These are phyloP conservation scores for Strigamia crassipes DNA, from an alignment of 2,888 invertebrate genomes.

Conservation along the genomic window DNA sequence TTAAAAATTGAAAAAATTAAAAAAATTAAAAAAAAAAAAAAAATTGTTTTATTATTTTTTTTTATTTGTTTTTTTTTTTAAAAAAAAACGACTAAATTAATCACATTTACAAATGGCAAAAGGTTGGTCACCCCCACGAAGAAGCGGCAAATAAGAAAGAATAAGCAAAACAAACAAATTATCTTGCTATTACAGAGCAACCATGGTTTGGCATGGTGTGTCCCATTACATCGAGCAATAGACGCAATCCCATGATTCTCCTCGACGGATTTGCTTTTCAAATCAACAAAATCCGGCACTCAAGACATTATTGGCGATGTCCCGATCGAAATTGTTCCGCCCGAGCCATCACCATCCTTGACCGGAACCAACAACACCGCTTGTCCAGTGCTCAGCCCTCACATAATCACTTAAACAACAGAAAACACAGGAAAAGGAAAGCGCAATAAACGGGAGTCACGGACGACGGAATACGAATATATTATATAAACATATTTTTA, in stretches of 20 bases:
- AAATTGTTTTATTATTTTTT: too few relatives aligned
- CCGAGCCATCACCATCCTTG: background rate
- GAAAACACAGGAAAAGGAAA: background rate
- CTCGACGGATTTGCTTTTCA: background rate
- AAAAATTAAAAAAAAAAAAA: too few relatives aligned
- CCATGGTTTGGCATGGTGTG: background rate
- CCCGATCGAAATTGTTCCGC: background rate
- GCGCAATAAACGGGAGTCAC: background rate
- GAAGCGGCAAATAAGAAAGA: background rate
- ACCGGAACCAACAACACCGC: background rate
- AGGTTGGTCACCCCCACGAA: background rate
- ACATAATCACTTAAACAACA: background rate
- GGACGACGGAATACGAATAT: background rate
- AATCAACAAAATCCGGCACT: background rate
- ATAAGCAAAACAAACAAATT: background rate
- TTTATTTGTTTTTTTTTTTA: too few relatives aligned
- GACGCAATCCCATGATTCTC: background rate
- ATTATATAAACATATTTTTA: too few relatives aligned
- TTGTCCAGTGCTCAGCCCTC: background rate
- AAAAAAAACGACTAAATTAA: too few relatives aligned
- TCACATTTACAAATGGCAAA: background rate
- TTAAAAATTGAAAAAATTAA: too few relatives aligned
- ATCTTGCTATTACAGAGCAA: background rate
- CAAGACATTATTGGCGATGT: background rate
- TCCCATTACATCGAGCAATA: background rate